A percentile compares a stretch with the other conserved stretches of the same genome.
These are phyloP conservation scores for Tor tambroides DNA, from an alignment of 2,113 vertebrate species.

Conservation along the genomic window DNA sequence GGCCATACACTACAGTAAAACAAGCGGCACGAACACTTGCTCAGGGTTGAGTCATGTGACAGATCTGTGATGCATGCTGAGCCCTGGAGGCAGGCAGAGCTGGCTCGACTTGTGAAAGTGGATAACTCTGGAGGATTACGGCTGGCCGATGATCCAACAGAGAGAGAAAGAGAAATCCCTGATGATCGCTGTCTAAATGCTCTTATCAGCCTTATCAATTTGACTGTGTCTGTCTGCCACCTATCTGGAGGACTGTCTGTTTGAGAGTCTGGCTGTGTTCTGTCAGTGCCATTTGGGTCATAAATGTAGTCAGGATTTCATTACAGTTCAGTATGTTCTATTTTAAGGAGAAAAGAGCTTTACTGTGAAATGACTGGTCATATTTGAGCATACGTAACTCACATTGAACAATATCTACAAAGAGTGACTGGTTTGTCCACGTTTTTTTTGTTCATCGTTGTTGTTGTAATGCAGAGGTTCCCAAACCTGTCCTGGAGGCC, in stretches of 20 bases:
- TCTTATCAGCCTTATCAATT: conserved; percentile 46
- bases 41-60: conserved; percentile 20
- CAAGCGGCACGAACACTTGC: background rate
- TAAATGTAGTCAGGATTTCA: background rate
- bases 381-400: too few relatives aligned
- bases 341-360: too few relatives aligned
- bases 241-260: background rate
- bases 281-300: background rate
- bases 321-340: too few relatives aligned
- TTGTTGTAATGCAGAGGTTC: too few relatives aligned
- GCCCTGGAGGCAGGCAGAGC: conserved; percentile 16
- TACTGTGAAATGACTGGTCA: too few relatives aligned
- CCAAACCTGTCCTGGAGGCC: too few relatives aligned
- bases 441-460: too few relatives aligned
- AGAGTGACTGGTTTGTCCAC: too few relatives aligned
- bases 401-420: too few relatives aligned
- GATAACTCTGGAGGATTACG: conserved; percentile 49
- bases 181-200: conserved; percentile 33
- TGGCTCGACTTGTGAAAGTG: conserved; percentile 42
- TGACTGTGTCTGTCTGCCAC: conserved; percentile 19
- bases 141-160: conserved; percentile 28
- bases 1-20: background rate
- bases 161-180: conserved; percentile 23
- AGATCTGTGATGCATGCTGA: conserved; percentile 12
- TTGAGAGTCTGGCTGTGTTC: background rate